Conservation (phyloP, 2,888 invertebrate species). For the Embidobia sp. region DNA sequence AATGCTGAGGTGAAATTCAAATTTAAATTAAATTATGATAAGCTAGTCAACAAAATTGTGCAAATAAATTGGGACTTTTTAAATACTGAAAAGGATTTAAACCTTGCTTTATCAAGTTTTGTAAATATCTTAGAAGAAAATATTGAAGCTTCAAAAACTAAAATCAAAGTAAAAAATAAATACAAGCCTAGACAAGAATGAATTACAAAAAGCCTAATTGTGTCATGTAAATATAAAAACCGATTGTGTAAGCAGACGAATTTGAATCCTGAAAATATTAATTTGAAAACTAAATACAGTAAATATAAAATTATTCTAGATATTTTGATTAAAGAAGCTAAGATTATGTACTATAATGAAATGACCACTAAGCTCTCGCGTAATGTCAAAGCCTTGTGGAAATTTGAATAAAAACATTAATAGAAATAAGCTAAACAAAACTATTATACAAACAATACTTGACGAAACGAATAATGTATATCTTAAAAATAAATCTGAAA, state of each 20-base stretch:
- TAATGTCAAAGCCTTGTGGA: not conserved
- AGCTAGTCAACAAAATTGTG: too few species aligned
- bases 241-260: not conserved
- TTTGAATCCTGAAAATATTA: not conserved
- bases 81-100: too few species aligned
- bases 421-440: not conserved
- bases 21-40: too few species aligned
- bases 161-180: too few species aligned
- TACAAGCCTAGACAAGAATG: too few species aligned
- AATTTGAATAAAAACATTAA: not conserved
- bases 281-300: not conserved
- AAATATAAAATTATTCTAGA: not conserved
- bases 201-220: too few species aligned
- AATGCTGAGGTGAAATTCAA: too few species aligned
- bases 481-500: not conserved
- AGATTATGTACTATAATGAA: not conserved
- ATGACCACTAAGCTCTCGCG: not conserved
- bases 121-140: too few species aligned
- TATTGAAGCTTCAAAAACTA: too few species aligned
- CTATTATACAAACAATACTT: too few species aligned
- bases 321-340: not conserved
- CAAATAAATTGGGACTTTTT: too few species aligned
- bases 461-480: not conserved
- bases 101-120: too few species aligned
- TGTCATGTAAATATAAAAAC: conserved; percentile 4